Evolutionary conservation across 2,888 invertebrate genomes (phyloP).

Genomic region (Dioctria rufipes): DNA sequence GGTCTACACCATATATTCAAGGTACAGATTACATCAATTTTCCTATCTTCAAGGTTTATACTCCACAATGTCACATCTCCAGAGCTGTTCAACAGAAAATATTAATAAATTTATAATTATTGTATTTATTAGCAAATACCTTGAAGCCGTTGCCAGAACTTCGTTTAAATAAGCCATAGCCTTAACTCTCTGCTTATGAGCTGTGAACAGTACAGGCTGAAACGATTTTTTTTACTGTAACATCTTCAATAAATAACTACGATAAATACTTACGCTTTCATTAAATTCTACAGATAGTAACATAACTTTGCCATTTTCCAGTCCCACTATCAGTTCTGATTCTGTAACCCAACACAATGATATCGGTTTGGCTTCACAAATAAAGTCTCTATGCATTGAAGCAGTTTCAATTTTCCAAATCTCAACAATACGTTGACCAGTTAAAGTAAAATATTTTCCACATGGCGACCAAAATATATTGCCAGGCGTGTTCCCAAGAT

Average conservation of each 20-base stretch:
- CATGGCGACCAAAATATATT: constrained; percentile 82
- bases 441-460: constrained; percentile 84
- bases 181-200: constrained; percentile 80
- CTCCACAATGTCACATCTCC: constrained; percentile 86
- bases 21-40: constrained; percentile 73
- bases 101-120: neutral
- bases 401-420: constrained; percentile 87
- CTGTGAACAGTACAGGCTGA: constrained; percentile 69
- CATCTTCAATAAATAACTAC: neutral
- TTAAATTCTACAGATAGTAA: constrained; percentile 74
- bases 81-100: constrained; percentile 70
- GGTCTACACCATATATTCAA: constrained; percentile 81
- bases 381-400: constrained; percentile 78
- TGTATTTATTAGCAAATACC: constrained; percentile 61
- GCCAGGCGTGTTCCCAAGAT: constrained; percentile 67
- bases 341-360: constrained; percentile 80
- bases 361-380: constrained; percentile 80
- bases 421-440: constrained; percentile 81
- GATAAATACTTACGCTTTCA: constrained; percentile 66
- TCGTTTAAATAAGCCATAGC: constrained; percentile 75
- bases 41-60: constrained; percentile 63
- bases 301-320: constrained; percentile 82
- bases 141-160: constrained; percentile 81
- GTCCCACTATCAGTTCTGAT: constrained; percentile 78
- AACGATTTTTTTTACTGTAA: neutral